A percentile compares a stretch with the other conserved stretches of the same genome.
Conservation (phyloP, 2,888 invertebrate species). For the Cephus nigrinus region DNA sequence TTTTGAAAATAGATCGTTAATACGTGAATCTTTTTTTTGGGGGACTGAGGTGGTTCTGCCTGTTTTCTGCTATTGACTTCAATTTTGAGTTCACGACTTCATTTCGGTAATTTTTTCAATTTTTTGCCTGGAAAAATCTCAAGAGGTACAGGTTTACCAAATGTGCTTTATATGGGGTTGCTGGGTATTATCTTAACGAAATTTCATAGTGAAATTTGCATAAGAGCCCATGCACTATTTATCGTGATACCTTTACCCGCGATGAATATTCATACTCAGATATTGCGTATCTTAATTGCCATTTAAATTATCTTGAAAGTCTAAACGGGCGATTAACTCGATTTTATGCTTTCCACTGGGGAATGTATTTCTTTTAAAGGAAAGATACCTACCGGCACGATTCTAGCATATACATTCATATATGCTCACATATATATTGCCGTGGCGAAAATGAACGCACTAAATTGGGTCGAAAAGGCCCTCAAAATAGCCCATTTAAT, state of each 20-base stretch:
- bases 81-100: neutral
- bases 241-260: neutral
- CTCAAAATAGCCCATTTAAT: constrained; percentile 55
- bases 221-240: neutral
- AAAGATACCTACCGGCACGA: constrained; percentile 15
- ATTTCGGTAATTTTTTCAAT: neutral
- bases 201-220: neutral
- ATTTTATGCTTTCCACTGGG: neutral
- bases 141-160: neutral
- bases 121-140: neutral
- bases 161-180: neutral
- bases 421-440: neutral
- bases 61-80: neutral
- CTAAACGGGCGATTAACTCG: neutral
- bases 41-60: neutral
- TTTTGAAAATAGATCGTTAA: neutral
- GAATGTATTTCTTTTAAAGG: constrained; percentile 14
- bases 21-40: neutral
- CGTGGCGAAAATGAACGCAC: neutral
- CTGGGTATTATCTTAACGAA: neutral
- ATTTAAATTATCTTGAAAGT: constrained; percentile 1
- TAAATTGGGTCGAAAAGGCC: constrained; percentile 22
- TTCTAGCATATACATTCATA: constrained; percentile 8
- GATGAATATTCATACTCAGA: neutral
- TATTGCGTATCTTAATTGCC: constrained; percentile 2